These are phyloP conservation scores for Protobothrops flavoviridis DNA, from an alignment of 2,113 vertebrate species.

Conservation along the genomic window DNA sequence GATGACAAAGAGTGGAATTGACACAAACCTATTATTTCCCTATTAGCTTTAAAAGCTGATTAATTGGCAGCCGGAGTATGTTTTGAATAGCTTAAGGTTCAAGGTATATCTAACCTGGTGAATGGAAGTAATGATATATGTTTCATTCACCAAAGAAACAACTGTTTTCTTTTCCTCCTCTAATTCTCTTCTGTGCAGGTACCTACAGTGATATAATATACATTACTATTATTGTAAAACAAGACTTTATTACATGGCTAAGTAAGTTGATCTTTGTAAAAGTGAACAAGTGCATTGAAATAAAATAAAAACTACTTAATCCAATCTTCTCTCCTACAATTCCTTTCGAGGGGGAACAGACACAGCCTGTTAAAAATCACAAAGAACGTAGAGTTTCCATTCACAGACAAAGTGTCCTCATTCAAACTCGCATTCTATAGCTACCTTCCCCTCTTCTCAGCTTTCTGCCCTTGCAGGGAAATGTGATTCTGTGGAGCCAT, in stretches of 20 bases:
- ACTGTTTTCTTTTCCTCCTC: constrained; percentile 74
- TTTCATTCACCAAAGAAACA: constrained; percentile 74
- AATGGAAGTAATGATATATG: constrained; percentile 73
- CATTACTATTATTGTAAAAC: constrained; percentile 78
- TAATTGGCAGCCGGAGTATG: constrained; percentile 57
- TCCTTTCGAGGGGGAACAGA: constrained; percentile 87
- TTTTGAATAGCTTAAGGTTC: constrained; percentile 63
- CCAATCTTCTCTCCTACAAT: constrained; percentile 80
- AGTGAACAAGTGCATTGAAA: constrained; percentile 83
- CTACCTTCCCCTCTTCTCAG: constrained; percentile 84
- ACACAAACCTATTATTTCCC: constrained; percentile 47
- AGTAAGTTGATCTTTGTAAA: constrained; percentile 86
- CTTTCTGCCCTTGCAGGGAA: constrained; percentile 86
- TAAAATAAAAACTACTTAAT: constrained; percentile 92
- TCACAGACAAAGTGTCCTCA: constrained; percentile 96
- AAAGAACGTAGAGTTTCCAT: constrained; percentile 92
- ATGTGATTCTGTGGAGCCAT: constrained; percentile 81
- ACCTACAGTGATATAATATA: constrained; percentile 72
- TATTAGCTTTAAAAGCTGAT: constrained; percentile 52
- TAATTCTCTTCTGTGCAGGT: constrained; percentile 71
- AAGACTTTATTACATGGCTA: constrained; percentile 82
- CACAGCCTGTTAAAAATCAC: constrained; percentile 97
- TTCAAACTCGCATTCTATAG: constrained; percentile 87
- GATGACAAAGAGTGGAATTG: constrained; percentile 9
- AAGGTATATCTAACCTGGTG: constrained; percentile 64